phyloP scores from a whole-genome alignment of 2,113 vertebrate genomes.

The Cololabis saira region DNA sequence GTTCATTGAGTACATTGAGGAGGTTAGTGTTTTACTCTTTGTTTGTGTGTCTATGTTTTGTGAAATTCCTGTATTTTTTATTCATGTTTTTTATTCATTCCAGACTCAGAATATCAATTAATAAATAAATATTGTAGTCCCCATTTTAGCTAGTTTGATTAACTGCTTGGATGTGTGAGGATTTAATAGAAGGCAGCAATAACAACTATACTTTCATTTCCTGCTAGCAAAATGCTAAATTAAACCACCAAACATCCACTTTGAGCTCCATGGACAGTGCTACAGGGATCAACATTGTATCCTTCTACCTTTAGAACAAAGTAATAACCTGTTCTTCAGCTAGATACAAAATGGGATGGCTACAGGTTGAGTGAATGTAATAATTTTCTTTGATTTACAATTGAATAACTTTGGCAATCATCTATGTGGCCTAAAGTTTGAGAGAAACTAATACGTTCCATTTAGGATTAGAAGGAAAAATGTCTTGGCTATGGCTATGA shows the following conservation, averaged over 20 bases:
- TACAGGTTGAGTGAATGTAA: constrained; percentile 53
- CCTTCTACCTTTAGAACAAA: constrained; percentile 26
- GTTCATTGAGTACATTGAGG: no score
- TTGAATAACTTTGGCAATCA: constrained; percentile 56
- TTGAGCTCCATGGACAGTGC: constrained; percentile 44
- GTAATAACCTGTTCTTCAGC: constrained; percentile 28
- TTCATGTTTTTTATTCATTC: no score
- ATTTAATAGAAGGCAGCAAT: constrained; percentile 23
- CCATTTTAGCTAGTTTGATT: constrained; percentile 5
- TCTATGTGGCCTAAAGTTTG: constrained; percentile 47
- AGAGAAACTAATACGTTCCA: constrained; percentile 52
- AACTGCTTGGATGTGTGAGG: constrained; percentile 15
- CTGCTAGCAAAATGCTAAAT: constrained; percentile 11
- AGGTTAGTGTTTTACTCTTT: no score
- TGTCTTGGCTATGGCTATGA: constrained; percentile 36
- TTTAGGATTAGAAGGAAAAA: constrained; percentile 38
- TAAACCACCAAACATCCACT: constrained; percentile 1
- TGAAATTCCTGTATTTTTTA: no score
- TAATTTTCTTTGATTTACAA: constrained; percentile 54
- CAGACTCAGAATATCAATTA: neutral
- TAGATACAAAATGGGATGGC: constrained; percentile 42
- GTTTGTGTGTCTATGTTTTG: no score
- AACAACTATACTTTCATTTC: neutral
- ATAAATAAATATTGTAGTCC: neutral
- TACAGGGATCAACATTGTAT: constrained; percentile 46